These are phyloP conservation scores for Aspiorhynchus laticeps DNA, from an alignment of 2,113 vertebrate species.

Conservation along the genomic window DNA sequence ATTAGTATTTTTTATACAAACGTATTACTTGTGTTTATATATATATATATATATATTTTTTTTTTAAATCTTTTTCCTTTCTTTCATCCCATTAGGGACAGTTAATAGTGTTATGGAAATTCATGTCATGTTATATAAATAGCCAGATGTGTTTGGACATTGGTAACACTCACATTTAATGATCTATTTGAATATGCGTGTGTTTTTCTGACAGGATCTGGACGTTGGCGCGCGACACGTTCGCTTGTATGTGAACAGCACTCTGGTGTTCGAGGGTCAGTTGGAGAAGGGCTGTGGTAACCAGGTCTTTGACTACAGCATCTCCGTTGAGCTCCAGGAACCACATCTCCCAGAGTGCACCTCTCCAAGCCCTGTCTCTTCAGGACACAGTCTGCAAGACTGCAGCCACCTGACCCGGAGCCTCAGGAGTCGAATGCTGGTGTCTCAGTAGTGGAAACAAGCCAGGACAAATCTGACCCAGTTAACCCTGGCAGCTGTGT, in stretches of 20 bases:
- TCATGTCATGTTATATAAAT: too few relatives aligned
- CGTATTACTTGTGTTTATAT: too few relatives aligned
- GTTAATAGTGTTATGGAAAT: too few relatives aligned
- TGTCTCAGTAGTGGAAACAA: not conserved
- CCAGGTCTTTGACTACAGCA: constrained; percentile 76
- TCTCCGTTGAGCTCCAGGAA: constrained; percentile 75
- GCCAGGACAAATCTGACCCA: not conserved
- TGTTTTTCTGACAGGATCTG: constrained; percentile 78
- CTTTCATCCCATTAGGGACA: too few relatives aligned
- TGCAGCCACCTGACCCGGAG: constrained; percentile 63
- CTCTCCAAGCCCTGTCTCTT: constrained; percentile 70
- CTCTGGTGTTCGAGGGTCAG: constrained; percentile 84
- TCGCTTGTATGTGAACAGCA: constrained; percentile 87
- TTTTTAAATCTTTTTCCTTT: too few relatives aligned
- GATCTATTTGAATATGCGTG: not conserved
- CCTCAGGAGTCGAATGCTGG: constrained; percentile 42
- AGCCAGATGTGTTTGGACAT: not conserved
- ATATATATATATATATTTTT: too few relatives aligned
- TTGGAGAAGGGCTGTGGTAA: constrained; percentile 84
- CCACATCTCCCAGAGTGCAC: constrained; percentile 64
- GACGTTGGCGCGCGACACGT: constrained; percentile 84
- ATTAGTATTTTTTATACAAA: too few relatives aligned
- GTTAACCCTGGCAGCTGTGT: constrained; percentile 49
- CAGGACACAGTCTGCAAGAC: constrained; percentile 67
- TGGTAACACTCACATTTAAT: not conserved